phyloP scores from a whole-genome alignment of 2,797 vertebrate genomes.

The Pipistrellus kuhlii region DNA sequence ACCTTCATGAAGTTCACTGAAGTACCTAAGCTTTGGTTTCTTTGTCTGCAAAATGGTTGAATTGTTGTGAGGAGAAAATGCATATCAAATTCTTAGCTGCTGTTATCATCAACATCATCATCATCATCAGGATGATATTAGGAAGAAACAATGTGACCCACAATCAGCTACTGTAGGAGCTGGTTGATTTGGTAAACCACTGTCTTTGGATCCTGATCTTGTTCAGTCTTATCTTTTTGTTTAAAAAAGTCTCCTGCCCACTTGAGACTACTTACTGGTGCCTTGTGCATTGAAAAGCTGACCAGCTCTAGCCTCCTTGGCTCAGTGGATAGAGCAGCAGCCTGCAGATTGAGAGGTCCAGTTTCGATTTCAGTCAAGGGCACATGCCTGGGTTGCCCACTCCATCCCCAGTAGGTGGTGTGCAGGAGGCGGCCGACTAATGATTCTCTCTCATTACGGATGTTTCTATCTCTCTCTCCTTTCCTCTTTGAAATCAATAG shows the following conservation, averaged over 20 bases:
- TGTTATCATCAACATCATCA: neutral
- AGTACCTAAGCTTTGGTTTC: neutral
- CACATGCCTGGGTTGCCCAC: too few species aligned
- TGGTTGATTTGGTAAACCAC: neutral
- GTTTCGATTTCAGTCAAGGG: too few species aligned
- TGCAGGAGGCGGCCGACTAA: too few species aligned
- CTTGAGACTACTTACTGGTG: neutral
- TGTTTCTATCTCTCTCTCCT: too few species aligned
- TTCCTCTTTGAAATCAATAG: too few species aligned
- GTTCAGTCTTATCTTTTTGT: neutral
- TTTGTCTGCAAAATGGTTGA: conserved; percentile 29
- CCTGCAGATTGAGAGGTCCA: too few species aligned
- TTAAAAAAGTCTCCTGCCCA: neutral
- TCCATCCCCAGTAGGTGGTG: too few species aligned
- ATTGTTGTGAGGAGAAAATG: neutral
- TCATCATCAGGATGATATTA: neutral
- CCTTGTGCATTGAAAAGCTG: conserved; percentile 5
- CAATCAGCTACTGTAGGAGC: neutral
- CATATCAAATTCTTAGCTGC: neutral
- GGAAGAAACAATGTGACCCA: neutral
- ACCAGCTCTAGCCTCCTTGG: neutral
- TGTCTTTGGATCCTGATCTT: neutral
- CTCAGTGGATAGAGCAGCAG: too few species aligned
- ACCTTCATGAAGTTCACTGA: neutral
- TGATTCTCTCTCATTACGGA: too few species aligned